Evolutionary conservation across 2,113 vertebrate species (phyloP).

Genomic region (Barbus barbus): DNA sequence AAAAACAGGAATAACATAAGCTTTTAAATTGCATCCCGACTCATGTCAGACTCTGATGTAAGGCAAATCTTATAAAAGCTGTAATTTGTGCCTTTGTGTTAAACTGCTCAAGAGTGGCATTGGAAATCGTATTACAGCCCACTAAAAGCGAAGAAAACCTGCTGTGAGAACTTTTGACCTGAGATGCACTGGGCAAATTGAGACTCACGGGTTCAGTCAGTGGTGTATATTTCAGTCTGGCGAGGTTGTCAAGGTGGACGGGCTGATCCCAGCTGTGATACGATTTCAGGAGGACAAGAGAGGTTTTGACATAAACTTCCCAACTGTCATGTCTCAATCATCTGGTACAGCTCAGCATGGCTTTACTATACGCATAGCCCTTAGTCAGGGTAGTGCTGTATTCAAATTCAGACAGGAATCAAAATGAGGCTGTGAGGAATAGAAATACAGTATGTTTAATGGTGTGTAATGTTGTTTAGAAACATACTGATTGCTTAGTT

Average conservation of each 20-base stretch:
- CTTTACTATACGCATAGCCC: not conserved
- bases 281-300: not conserved
- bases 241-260: not conserved
- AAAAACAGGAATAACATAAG: conserved; percentile 23
- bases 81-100: conserved; percentile 50
- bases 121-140: conserved; percentile 59
- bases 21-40: not conserved
- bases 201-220: conserved; percentile 53
- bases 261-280: conserved; percentile 31
- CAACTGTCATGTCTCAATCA: conserved; percentile 46
- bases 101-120: conserved; percentile 53
- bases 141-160: conserved; percentile 43
- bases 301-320: conserved; percentile 22
- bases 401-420: too few species aligned
- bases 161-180: conserved; percentile 57
- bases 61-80: conserved; percentile 47
- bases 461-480: too few species aligned
- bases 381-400: too few species aligned
- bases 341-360: conserved; percentile 30
- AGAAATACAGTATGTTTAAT: too few species aligned
- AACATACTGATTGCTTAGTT: too few species aligned
- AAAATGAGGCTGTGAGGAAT: too few species aligned
- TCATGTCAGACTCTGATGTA: not conserved
- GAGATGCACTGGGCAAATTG: conserved; percentile 52
- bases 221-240: conserved; percentile 39